A percentile compares a stretch with the other conserved stretches of the same genome.
phyloP scores from a whole-genome alignment of 2,113 vertebrate species.

The Oxygymnocypris stewartii region DNA sequence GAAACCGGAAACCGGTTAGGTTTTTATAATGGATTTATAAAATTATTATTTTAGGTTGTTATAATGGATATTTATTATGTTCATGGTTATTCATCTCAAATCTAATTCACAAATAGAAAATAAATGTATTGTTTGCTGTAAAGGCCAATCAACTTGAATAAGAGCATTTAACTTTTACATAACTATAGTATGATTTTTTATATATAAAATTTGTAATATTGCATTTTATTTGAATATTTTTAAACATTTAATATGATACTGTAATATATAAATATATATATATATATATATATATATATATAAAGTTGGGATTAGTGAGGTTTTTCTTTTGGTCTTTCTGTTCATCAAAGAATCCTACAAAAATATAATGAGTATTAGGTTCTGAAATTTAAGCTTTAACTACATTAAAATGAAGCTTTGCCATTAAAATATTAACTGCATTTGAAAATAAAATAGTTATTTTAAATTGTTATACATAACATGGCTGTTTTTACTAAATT shows the following conservation, averaged over 20 bases:
- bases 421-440: too few species aligned
- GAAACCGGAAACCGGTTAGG: not conserved
- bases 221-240: too few species aligned
- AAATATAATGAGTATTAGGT: too few species aligned
- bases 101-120: not conserved
- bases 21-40: too few species aligned
- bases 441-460: too few species aligned
- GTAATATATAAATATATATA: too few species aligned
- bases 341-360: not conserved
- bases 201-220: not conserved
- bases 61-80: not conserved
- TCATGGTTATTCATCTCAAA: not conserved
- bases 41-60: not conserved
- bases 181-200: not conserved
- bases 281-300: too few species aligned
- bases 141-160: not conserved
- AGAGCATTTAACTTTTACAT: not conserved
- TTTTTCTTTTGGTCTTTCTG: not conserved
- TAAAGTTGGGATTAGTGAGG: too few species aligned
- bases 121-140: not conserved
- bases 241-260: too few species aligned
- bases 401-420: too few species aligned
- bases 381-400: too few species aligned
- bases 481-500: not conserved
- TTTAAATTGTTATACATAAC: not conserved